Evolutionary conservation across 2,888 invertebrate species (phyloP).

Genomic region (Hypercompe scribonia): DNA sequence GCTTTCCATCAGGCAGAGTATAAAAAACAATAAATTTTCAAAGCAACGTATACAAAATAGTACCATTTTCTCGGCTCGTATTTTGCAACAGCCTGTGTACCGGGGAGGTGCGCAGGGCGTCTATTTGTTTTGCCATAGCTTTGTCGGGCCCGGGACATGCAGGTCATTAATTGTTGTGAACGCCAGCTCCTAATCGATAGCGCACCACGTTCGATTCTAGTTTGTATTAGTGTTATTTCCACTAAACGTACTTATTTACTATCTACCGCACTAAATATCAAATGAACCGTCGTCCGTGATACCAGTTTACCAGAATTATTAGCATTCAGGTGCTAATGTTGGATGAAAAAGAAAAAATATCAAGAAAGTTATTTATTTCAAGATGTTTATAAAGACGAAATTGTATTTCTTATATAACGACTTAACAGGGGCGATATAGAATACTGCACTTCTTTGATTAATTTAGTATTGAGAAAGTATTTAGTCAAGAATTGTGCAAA

Average conservation of each 20-base stretch:
- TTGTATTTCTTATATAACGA: too few species aligned
- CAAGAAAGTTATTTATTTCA: too few species aligned
- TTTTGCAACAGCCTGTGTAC: slow-evolving; percentile 68
- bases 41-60: slow-evolving; percentile 17
- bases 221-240: slow-evolving; percentile 87
- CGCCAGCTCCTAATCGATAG: slow-evolving; percentile 86
- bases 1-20: too few species aligned
- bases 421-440: too few species aligned
- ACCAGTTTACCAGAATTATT: slow-evolving; percentile 41
- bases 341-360: too few species aligned
- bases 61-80: slow-evolving; percentile 38
- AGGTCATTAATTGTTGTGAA: slow-evolving; percentile 87
- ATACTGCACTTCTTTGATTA: too few species aligned
- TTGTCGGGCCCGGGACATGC: slow-evolving; percentile 85
- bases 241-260: slow-evolving; percentile 68
- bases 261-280: slow-evolving; percentile 60
- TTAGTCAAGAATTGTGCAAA: too few species aligned
- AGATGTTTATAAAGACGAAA: too few species aligned
- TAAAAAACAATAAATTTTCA: neutral
- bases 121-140: slow-evolving; percentile 87
- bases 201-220: slow-evolving; percentile 84
- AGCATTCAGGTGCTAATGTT: slow-evolving; percentile 34
- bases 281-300: slow-evolving; percentile 48
- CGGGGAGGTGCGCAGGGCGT: slow-evolving; percentile 79
- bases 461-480: too few species aligned